phyloP scores from a whole-genome alignment of 2,113 vertebrate species.

The Eidolon helvum region DNA sequence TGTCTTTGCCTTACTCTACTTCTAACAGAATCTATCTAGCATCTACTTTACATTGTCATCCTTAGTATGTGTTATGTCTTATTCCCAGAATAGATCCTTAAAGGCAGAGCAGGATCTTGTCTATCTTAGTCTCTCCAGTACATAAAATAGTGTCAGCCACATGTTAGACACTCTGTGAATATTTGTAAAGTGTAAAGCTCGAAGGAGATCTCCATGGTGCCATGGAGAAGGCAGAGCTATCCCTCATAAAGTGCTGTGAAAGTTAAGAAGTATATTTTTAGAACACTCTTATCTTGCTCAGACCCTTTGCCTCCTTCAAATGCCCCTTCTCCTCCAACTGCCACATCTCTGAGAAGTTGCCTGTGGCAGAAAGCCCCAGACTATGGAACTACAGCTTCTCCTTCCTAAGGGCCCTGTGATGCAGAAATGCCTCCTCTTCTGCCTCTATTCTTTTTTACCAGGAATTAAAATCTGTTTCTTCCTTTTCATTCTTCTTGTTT shows the following conservation, averaged over 20 bases:
- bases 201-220: not conserved
- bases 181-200: not conserved
- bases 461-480: not conserved
- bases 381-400: not conserved
- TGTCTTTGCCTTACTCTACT: not conserved
- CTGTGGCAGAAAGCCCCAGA: not conserved
- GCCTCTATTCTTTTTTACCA: not conserved
- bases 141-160: not conserved
- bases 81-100: not conserved
- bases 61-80: not conserved
- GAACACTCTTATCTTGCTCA: not conserved
- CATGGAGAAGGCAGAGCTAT: not conserved
- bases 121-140: not conserved
- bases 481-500: not conserved
- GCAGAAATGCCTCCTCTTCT: not conserved
- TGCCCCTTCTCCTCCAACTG: fast-evolving
- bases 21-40: not conserved
- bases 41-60: fast-evolving
- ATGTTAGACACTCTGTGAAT: not conserved
- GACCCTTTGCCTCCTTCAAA: not conserved
- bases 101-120: not conserved
- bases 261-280: not conserved
- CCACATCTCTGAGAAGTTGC: not conserved
- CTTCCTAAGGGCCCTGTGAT: not conserved
- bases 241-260: not conserved